A percentile compares a stretch with the other conserved stretches of the same genome.
Evolutionary conservation across 1,140 invertebrate genomes (phyloP).

Genomic region (Ooceraea biroi): DNA sequence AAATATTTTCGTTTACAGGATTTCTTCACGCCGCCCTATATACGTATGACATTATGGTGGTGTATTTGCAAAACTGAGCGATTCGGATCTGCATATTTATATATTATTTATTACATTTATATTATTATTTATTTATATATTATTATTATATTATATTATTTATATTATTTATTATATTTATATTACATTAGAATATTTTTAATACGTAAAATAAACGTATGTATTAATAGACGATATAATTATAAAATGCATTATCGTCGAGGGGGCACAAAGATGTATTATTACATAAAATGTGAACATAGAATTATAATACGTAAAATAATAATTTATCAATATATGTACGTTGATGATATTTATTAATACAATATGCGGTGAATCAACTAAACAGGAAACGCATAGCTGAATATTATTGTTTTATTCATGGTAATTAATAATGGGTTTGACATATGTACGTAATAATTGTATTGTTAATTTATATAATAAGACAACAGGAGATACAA

Average conservation of each 20-base stretch:
- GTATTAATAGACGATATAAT: background rate
- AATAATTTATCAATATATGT: background rate
- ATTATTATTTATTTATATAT: background rate
- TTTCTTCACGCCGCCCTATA: conserved; percentile 29
- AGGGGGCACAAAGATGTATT: background rate
- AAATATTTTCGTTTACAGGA: conserved; percentile 26
- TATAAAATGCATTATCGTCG: background rate
- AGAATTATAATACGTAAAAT: background rate
- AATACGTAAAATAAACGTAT: background rate
- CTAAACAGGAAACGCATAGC: background rate
- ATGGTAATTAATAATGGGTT: conserved; percentile 17
- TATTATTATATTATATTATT: too few species aligned
- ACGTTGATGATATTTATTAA: background rate
- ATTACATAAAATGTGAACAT: background rate
- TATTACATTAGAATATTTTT: background rate
- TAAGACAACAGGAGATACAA: background rate
- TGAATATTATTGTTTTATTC: background rate
- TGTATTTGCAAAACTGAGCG: conserved; percentile 4
- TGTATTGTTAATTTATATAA: background rate
- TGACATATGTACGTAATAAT: background rate
- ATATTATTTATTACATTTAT: too few species aligned
- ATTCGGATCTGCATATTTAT: background rate
- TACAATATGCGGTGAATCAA: background rate
- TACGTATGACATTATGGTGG: background rate
- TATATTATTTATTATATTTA: background rate